These are phyloP conservation scores for Proteles cristata DNA, from an alignment of 2,113 vertebrate genomes.

Conservation along the genomic window DNA sequence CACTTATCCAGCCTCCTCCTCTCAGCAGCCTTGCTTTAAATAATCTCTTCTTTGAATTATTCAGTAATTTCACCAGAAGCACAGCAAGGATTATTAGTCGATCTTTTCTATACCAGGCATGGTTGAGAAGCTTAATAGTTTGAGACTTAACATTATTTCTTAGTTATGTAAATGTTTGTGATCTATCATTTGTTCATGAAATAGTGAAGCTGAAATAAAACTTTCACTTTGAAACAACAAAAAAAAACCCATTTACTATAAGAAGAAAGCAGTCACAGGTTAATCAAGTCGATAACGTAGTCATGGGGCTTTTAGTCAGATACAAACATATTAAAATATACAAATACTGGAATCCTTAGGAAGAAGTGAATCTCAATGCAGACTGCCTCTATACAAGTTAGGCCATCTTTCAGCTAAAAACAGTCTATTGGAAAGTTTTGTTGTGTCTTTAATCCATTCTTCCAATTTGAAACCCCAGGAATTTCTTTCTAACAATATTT, in stretches of 20 bases:
- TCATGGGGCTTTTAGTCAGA: background rate
- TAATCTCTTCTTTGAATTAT: slow-evolving; percentile 65
- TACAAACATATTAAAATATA: background rate
- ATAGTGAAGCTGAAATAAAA: background rate
- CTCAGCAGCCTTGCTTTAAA: slow-evolving; percentile 57
- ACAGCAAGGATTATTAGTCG: slow-evolving; percentile 66
- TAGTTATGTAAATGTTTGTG: slow-evolving; percentile 59
- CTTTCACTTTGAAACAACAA: slow-evolving; percentile 32
- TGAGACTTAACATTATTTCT: slow-evolving; percentile 66
- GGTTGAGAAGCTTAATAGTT: slow-evolving; percentile 29
- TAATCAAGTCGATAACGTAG: background rate
- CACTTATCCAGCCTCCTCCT: slow-evolving; percentile 50
- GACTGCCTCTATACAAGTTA: background rate
- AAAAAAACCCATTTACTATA: background rate
- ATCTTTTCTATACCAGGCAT: slow-evolving; percentile 10
- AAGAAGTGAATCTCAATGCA: background rate
- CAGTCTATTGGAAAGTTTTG: background rate
- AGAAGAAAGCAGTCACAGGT: background rate
- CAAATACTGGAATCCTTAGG: background rate
- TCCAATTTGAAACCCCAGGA: background rate
- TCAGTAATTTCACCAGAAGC: slow-evolving; percentile 51
- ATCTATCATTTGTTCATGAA: slow-evolving; percentile 44
- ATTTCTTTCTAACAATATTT: background rate
- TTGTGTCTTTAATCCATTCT: background rate
- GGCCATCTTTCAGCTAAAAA: background rate